Conservation (phyloP, 2,888 invertebrate species). For the Oligia strigilis region DNA sequence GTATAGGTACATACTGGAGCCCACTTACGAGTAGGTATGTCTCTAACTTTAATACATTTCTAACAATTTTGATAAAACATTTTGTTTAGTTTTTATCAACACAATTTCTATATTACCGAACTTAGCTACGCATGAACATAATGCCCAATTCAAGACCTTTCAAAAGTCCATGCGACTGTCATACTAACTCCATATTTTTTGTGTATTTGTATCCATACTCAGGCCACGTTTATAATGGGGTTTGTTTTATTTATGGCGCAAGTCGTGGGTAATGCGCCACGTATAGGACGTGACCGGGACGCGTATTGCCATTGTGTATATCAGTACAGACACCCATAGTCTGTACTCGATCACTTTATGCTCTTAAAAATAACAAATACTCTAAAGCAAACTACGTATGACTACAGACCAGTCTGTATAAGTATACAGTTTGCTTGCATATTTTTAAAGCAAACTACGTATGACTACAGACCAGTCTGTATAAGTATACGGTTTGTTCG, state of each 20-base stretch:
- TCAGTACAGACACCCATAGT: too few relatives aligned
- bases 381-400: too few relatives aligned
- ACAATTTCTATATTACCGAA: not conserved
- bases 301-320: too few relatives aligned
- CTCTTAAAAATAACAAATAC: too few relatives aligned
- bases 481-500: too few relatives aligned
- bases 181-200: constrained; percentile 35
- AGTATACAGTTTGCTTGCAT: too few relatives aligned
- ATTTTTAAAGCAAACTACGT: too few relatives aligned
- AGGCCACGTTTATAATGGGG: constrained; percentile 57
- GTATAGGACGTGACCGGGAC: constrained; percentile 51
- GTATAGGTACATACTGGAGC: not conserved
- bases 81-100: not conserved
- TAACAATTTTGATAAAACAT: not conserved
- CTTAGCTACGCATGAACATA: constrained; percentile 7
- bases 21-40: not conserved
- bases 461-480: too few relatives aligned
- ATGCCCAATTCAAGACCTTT: constrained; percentile 23
- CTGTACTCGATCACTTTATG: too few relatives aligned
- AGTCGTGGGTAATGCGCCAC: constrained; percentile 54
- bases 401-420: too few relatives aligned
- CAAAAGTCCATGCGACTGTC: constrained; percentile 18
- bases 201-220: constrained; percentile 51
- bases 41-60: not conserved
- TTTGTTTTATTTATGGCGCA: constrained; percentile 66